Evolutionary conservation across 2,113 vertebrate species (phyloP), one percentile per base, ranked within the genome.

Genomic region (Labeo rohita): DNA sequence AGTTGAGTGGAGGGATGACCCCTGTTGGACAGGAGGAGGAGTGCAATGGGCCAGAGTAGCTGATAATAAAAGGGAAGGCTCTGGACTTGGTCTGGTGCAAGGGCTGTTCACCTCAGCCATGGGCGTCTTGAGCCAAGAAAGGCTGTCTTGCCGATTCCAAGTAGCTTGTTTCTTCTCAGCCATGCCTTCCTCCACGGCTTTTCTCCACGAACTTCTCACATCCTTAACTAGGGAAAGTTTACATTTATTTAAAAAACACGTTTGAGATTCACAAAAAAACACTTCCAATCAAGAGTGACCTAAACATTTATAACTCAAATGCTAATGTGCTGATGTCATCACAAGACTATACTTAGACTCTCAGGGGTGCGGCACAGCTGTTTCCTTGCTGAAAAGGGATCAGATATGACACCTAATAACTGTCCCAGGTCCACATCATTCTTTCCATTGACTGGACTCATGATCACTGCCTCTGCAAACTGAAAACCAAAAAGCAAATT

Each of bases 331-430:
- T 18, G 15, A 75, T 3, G 0, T 13, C 23, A 77, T 28, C 8
- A 56, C 36, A 54, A 0, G 3, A 95, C 97, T 43, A 95, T 93
- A 98, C 97, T 91, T 83, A 98, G 92, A 83, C 95, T 96, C 90
- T 98, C 97, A 72, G 97, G 97, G 72, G 97, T 98, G 47, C 95
- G 94, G 4, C 95, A 94, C 83, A 98, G 93, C 90, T 97, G 93
- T 8, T 94, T 96, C 73, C 89, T 94, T 10, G 95, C 90, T 86
- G 95, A 89, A 91, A 98, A 98, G 0, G 97, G 96, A 85, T 97
- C 92, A 78, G 89, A 93, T 43, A 97, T 88, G 28, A 85, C 91
- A 8, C 78, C 88, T 39, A 96, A 86, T 16, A 96, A 88, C 9
- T 93, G 91, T 13, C 96, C 95, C 66, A 98, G 90, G 18, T 93